Percentiles rank a stretch among this genome's conserved stretches.
Conservation (phyloP, 1,140 invertebrate species). For the Orius insidiosus region DNA sequence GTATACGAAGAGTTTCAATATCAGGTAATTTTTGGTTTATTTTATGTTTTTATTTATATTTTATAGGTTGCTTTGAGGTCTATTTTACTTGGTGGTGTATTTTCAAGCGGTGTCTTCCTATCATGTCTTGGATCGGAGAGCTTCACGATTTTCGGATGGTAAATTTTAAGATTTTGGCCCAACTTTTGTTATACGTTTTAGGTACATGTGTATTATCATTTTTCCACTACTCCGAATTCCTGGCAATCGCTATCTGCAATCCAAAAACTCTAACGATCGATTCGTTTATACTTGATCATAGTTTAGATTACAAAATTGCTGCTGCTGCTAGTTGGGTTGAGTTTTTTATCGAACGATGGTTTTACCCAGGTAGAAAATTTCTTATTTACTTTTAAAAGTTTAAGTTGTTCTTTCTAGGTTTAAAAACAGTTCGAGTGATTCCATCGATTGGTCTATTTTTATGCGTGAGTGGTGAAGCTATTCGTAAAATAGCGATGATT, state of each 20-base stretch:
- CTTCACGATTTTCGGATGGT: conserved; percentile 51
- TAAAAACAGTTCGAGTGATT: conserved; percentile 43
- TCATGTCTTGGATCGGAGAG: conserved; percentile 33
- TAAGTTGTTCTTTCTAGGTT: too few relatives aligned
- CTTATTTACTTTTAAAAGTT: too few relatives aligned
- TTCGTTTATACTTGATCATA: conserved; percentile 91
- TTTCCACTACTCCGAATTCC: conserved; percentile 92
- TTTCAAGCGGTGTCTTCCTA: conserved; percentile 47
- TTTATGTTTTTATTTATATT: conserved; percentile 19
- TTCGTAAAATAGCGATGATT: conserved; percentile 86
- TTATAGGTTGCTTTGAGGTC: conserved; percentile 52
- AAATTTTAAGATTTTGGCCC: conserved; percentile 14
- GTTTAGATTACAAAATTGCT: conserved; percentile 73
- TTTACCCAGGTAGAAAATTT: conserved; percentile 44
- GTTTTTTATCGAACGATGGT: conserved; percentile 63
- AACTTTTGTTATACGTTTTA: too few relatives aligned
- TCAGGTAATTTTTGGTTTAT: background rate
- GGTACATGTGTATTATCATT: conserved; percentile 60
- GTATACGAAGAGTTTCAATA: conserved; percentile 3
- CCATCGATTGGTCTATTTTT: conserved; percentile 49
- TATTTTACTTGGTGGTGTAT: conserved; percentile 47
- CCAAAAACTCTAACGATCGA: conserved; percentile 59
- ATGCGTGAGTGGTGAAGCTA: conserved; percentile 71
- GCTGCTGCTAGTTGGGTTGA: conserved; percentile 78
- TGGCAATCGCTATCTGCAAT: conserved; percentile 74